phyloP scores from a whole-genome alignment of 2,888 invertebrate species.

The Drosophila mercatorum region DNA sequence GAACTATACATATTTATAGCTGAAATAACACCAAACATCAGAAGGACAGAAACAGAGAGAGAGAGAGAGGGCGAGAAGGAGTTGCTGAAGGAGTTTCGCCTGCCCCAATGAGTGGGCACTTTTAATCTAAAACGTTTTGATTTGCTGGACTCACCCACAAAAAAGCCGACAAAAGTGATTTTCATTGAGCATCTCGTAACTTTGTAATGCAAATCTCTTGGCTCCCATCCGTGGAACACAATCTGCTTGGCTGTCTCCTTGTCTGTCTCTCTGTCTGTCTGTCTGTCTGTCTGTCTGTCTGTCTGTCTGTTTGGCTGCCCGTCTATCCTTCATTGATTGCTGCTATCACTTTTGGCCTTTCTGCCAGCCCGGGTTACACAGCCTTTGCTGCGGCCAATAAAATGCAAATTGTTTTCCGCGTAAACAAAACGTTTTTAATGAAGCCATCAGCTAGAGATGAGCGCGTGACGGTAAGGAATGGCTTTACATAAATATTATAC shows the following conservation, averaged over 20 bases:
- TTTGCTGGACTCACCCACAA: slow-evolving; percentile 32
- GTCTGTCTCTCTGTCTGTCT: background rate
- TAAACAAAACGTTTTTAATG: slow-evolving; percentile 55
- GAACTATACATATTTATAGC: slow-evolving; percentile 46
- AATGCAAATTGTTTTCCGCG: slow-evolving; percentile 70
- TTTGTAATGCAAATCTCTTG: slow-evolving; percentile 68
- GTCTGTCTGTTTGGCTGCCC: slow-evolving; percentile 6
- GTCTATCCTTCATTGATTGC: slow-evolving; percentile 53
- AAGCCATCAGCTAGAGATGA: slow-evolving; percentile 36
- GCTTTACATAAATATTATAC: too few species aligned
- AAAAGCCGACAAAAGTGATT: slow-evolving; percentile 54
- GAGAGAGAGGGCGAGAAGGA: background rate
- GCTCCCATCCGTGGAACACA: background rate
- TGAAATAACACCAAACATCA: slow-evolving; percentile 28
- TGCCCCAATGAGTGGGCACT: slow-evolving; percentile 34
- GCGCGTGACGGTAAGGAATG: slow-evolving; percentile 4
- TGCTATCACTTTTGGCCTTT: slow-evolving; percentile 43
- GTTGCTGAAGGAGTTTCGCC: slow-evolving; percentile 1
- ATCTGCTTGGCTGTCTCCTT: background rate
- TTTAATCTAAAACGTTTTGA: slow-evolving; percentile 63
- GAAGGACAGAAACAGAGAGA: background rate
- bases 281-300: background rate
- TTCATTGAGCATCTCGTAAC: slow-evolving; percentile 57
- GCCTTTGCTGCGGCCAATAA: slow-evolving; percentile 61
- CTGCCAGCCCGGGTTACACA: slow-evolving; percentile 21